Conservation (phyloP, 1,140 invertebrate genomes). For the Condylostylus longicornis region DNA sequence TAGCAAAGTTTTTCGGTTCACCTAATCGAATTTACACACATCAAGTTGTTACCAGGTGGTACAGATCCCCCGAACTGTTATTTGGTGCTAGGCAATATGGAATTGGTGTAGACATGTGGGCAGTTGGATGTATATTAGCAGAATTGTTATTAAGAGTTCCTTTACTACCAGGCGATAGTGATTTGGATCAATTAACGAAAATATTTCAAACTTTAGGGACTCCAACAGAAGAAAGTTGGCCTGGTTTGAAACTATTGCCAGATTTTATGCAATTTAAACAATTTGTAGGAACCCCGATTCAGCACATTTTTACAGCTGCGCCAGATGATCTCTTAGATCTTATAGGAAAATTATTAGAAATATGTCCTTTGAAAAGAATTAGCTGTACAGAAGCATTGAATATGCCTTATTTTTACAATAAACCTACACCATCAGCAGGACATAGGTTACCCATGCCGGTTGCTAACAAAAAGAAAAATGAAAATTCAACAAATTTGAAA, state of each 20-base stretch:
- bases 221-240: constrained; percentile 86
- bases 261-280: constrained; percentile 90
- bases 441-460: constrained; percentile 69
- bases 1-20: constrained; percentile 94
- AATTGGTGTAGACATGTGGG: constrained; percentile 97
- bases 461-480: no score
- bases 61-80: constrained; percentile 84
- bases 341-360: constrained; percentile 57
- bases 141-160: constrained; percentile 85
- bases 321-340: constrained; percentile 83
- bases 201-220: constrained; percentile 89
- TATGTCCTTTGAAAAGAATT: constrained; percentile 75
- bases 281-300: constrained; percentile 65
- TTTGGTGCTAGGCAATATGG: constrained; percentile 92
- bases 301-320: constrained; percentile 91
- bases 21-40: constrained; percentile 93
- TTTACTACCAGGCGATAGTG: constrained; percentile 90
- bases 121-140: constrained; percentile 92
- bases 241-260: constrained; percentile 65
- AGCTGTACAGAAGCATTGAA: constrained; percentile 65
- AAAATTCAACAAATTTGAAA: no score
- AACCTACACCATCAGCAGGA: constrained; percentile 73
- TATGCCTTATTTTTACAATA: constrained; percentile 75
- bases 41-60: constrained; percentile 94
- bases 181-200: constrained; percentile 87